phyloP scores from a whole-genome alignment of 1,140 invertebrate genomes.

The Phocides pigmalion region DNA sequence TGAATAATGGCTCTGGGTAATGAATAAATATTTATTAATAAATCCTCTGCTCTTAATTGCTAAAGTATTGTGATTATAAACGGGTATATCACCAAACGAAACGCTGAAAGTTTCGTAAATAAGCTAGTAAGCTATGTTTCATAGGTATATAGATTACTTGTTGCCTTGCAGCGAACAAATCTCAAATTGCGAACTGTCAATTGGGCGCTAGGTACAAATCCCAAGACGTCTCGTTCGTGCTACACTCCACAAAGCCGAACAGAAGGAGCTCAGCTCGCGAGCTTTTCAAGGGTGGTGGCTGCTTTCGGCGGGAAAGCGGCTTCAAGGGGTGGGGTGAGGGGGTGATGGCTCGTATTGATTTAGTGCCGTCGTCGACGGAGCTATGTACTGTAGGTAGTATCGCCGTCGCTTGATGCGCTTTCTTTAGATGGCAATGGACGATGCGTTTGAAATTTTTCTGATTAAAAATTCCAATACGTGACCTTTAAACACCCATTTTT shows the following conservation, averaged over 20 bases:
- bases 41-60: no score
- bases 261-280: constrained; percentile 82
- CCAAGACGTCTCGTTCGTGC: constrained; percentile 72
- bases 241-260: constrained; percentile 82
- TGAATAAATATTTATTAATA: no score
- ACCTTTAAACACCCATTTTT: no score
- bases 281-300: constrained; percentile 82
- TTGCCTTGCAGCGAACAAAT: constrained; percentile 38
- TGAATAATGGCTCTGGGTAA: no score
- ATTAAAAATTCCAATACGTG: no score
- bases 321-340: constrained; percentile 62
- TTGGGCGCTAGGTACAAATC: constrained; percentile 71
- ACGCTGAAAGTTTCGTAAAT: no score
- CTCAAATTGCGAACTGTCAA: constrained; percentile 76
- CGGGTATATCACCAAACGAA: neutral
- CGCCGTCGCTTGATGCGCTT: constrained; percentile 80
- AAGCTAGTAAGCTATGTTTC: no score
- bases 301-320: constrained; percentile 81
- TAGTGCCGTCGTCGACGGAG: constrained; percentile 83
- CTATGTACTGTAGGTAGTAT: constrained; percentile 78
- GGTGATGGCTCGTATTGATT: constrained; percentile 84
- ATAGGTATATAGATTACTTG: constrained; percentile 12
- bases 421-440: constrained; percentile 54
- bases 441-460: constrained; percentile 26
- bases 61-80: no score